Base-by-base conservation (phyloP, 2,888 invertebrate species). In the Endomychus coccineus region DNA sequence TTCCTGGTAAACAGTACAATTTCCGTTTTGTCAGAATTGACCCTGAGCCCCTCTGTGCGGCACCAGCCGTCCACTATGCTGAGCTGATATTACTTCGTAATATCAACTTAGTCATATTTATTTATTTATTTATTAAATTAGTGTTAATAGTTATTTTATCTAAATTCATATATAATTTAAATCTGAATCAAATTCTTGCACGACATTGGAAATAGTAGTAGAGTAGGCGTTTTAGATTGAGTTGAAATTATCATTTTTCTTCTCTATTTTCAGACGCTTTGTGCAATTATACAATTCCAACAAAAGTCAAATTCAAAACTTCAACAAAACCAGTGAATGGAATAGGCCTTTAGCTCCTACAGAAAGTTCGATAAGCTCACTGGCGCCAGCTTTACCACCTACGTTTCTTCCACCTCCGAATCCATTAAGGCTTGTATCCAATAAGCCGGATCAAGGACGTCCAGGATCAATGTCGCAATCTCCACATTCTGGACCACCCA, bases 401-500 rank as follows among this genome's bases (percentile, higher is more conserved):
- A 69, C 70, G 2, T 71, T 72, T 45, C 59, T 71, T 37, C 68
- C 70, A 4, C 69, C 71, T 32, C 69, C 77, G 34, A 77, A 77
- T 58, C 75, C 77, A 54, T 65, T 74, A 50, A 67, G 74, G 28
- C 73, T 80, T 57, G 64, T 67, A 9, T 53, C 62, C 3, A 64
- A 55, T 37, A 66, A 67, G 49, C 68, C 70, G 10, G 74, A 74
- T 23, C 50, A 66, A 38, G 55, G 63, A 48, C 41, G 68, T 55
- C 56, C 59, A 4, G 52, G 54, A 27, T 65, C 65, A 46, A 62
- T 72, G 9, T 68, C 67, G 28, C 68, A 70, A 36, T 56, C 65
- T 22, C 64, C 71, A 5, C 74, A 77, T 24, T 72, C 74, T 36
- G 76, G 77, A 33, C 77, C 78, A 38, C 77, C 78, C 9, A 74